A percentile compares a stretch with the other conserved stretches of the same genome.
phyloP scores from a whole-genome alignment of 2,888 invertebrate species.

The Cerastis rubricosa region DNA sequence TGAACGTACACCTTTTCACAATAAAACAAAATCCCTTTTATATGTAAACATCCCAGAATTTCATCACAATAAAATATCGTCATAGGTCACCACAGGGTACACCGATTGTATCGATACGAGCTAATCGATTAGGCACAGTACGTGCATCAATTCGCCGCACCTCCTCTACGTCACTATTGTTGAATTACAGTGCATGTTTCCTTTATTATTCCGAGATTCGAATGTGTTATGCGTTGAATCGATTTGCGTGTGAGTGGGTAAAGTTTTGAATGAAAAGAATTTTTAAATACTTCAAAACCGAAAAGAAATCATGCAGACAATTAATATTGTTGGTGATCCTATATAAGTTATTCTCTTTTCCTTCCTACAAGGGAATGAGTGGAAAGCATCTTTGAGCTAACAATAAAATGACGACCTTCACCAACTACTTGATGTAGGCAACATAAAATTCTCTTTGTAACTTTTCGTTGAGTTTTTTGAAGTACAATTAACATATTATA shows the following conservation, averaged over 20 bases:
- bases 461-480: neutral
- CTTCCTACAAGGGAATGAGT: neutral
- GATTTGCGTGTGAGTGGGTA: slow-evolving; percentile 43
- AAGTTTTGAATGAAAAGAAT: slow-evolving; percentile 1
- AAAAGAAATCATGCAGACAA: neutral
- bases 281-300: slow-evolving; percentile 1
- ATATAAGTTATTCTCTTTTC: neutral
- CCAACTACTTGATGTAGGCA: neutral
- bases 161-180: slow-evolving; percentile 57
- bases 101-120: slow-evolving; percentile 60
- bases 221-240: slow-evolving; percentile 49
- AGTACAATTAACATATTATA: neutral
- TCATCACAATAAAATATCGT: slow-evolving; percentile 58
- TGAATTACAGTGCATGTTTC: slow-evolving; percentile 60
- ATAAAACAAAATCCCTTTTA: slow-evolving; percentile 19
- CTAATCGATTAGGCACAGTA: slow-evolving; percentile 69
- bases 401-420: neutral
- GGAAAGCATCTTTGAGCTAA: neutral
- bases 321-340: neutral
- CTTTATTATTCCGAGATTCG: slow-evolving; percentile 55
- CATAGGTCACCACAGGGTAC: slow-evolving; percentile 68
- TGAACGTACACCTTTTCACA: slow-evolving; percentile 27
- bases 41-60: slow-evolving; percentile 41
- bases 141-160: slow-evolving; percentile 64
- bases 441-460: too few relatives aligned